phyloP scores from a whole-genome alignment of 2,888 invertebrate genomes.

The Shargacucullia verbasci region DNA sequence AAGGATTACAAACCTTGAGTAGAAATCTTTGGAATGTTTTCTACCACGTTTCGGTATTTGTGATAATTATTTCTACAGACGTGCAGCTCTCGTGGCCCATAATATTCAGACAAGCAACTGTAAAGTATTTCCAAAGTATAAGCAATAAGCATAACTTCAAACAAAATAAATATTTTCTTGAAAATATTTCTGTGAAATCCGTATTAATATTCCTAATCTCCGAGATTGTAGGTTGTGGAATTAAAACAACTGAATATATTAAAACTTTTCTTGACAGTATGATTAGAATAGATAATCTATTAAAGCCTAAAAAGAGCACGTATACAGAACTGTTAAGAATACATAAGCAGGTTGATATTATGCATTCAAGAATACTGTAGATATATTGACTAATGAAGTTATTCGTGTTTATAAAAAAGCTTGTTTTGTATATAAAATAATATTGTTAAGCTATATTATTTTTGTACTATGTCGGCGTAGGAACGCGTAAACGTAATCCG shows the following conservation, averaged over 20 bases:
- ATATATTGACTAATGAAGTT: constrained; percentile 28
- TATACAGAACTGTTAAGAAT: constrained; percentile 35
- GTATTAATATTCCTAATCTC: constrained; percentile 3
- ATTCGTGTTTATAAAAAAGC: constrained; percentile 13
- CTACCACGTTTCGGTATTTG: too few relatives aligned
- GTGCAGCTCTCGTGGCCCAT: too few relatives aligned
- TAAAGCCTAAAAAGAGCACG: constrained; percentile 39
- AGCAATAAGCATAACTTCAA: too few relatives aligned
- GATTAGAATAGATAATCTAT: constrained; percentile 50
- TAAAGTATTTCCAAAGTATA: too few relatives aligned
- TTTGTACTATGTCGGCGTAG: too few relatives aligned
- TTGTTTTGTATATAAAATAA: neutral
- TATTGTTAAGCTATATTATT: too few relatives aligned
- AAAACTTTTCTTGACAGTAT: constrained; percentile 32
- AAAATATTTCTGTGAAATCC: neutral
- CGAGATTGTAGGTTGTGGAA: constrained; percentile 16
- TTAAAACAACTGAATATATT: constrained; percentile 42
- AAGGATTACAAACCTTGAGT: too few relatives aligned
- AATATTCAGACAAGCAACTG: too few relatives aligned
- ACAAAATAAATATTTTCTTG: neutral
- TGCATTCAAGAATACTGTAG: constrained; percentile 23
- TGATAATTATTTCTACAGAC: too few relatives aligned
- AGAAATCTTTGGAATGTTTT: neutral
- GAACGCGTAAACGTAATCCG: too few relatives aligned
- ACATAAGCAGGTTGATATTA: constrained; percentile 35